Evolutionary conservation across 2,797 vertebrate genomes (phyloP).

Genomic region (Pyrocephalus nanus): DNA sequence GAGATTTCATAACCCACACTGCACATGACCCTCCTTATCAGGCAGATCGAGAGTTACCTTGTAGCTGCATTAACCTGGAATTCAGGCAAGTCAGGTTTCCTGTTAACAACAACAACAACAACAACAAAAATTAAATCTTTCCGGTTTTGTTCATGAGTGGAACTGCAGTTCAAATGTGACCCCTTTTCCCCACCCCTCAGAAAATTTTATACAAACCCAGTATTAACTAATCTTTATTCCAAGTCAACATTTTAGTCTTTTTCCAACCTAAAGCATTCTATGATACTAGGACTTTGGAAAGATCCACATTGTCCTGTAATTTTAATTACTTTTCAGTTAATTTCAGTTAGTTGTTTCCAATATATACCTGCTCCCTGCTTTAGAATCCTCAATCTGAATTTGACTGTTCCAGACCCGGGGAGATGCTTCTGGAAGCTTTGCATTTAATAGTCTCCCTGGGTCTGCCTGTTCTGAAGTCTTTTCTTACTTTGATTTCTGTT

Average conservation of each 20-base stretch:
- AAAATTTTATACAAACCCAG: not conserved
- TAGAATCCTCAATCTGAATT: not conserved
- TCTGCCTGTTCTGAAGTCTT: not conserved
- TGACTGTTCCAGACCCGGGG: not conserved
- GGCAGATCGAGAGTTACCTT: not conserved
- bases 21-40: not conserved
- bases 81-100: not conserved
- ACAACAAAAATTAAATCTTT: not conserved
- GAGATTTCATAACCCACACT: accelerated
- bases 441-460: not conserved
- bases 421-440: not conserved
- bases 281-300: not conserved
- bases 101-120: not conserved
- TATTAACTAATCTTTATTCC: not conserved
- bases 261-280: not conserved
- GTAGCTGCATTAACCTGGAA: not conserved
- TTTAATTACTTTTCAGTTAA: not conserved
- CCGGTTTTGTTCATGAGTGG: not conserved
- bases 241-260: not conserved
- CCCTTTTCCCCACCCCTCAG: not conserved
- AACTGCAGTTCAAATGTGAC: not conserved
- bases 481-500: not conserved
- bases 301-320: not conserved
- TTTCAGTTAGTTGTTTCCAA: not conserved
- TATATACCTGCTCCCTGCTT: not conserved